Evolutionary conservation across 1,140 invertebrate species (phyloP), one percentile per base, ranked within the genome.

Genomic region (Drosophila tropicalis): DNA sequence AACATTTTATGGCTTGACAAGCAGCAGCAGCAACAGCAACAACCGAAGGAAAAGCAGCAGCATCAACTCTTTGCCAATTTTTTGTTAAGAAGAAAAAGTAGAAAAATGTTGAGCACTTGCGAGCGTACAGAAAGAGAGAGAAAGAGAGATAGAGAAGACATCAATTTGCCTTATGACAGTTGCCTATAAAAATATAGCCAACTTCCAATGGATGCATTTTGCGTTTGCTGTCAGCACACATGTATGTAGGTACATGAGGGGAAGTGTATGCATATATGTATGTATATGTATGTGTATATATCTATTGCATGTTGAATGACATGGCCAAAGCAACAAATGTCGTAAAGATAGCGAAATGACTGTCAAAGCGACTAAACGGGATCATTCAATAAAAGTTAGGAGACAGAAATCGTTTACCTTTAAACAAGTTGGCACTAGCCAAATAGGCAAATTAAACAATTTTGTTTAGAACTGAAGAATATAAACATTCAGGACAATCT

Each of bases 1-100:
- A 86, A 87, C 83, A 86, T 86, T 86, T 86, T 83, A 86, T 86
- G 79, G 83, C 83, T 83, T 83, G 83, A 86, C 83, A 86, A 87
- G 79, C 76, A 72, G 72, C 55, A 75, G 65, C 47, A 67, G 58
- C 58, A 74, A 40, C 47, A 67, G 58, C 58, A 74, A 40, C 15
- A 25, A 7, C 15, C 69, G 13, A 56, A 75, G 60, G 36, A 57
- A 17, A 36, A 41, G 15, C 39, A 70, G 44, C 32, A 68, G 47
- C 29, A 3, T 25, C 29, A 56, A 72, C 62, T 55, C 41, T 51
- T 41, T 78, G 41, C 61, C 67, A 57, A 73, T 76, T 76, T 76
- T 29, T 69, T 62, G 44, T 66, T 76, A 69, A 69, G 51, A 69
- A 69, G 51, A 57, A 67, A 60, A 76, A 64, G 66, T 76, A 76